Evolutionary conservation across 2,888 invertebrate genomes (phyloP), one percentile per base, ranked within the genome.

Genomic region (Drosophila peninsularis): DNA sequence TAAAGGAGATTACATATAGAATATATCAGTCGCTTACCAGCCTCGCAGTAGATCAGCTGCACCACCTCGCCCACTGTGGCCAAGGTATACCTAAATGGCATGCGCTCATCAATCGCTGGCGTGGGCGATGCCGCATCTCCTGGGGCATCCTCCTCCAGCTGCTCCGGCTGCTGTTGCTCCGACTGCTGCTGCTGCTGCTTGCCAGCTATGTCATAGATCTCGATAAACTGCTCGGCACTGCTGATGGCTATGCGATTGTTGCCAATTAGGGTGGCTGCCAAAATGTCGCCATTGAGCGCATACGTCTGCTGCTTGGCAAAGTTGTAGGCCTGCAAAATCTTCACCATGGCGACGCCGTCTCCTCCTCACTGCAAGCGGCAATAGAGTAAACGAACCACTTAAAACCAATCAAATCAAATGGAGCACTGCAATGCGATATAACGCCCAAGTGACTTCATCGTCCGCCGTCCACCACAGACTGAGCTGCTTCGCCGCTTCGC

Each of bases 21-120:
- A 10, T 50, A 24, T 17, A 17, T 37, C 3, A 1, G 1, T 7
- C 7, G 45, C 78, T 90, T 91, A 94, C 96, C 96, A 83, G 94
- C 94, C 58, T 93, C 90, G 80, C 96, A 96, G 85, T 96, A 95
- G 0, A 94, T 92, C 53, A 96, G 93, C 87, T 95, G 94, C 52
- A 94, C 93, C 6, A 95, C 95, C 81, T 95, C 94, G 76, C 96
- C 96, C 0, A 96, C 96, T 0, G 96, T 96, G 1, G 96, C 95
- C 88, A 96, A 95, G 1, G 94, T 93, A 76, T 95, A 90, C 62
- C 91, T 91, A 13, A 64, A 71, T 0, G 90, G 91, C 41, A 81
- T 75, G 4, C 85, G 76, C 50, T 90, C 85, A 55, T 91, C 90
- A 32, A n/a, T 30, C 45, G 36, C 76, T 71, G 53, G 74, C 57